Percentiles rank a stretch among this genome's conserved stretches.
phyloP scores from a whole-genome alignment of 2,888 invertebrate species.

The Drosophila engyochracea region DNA sequence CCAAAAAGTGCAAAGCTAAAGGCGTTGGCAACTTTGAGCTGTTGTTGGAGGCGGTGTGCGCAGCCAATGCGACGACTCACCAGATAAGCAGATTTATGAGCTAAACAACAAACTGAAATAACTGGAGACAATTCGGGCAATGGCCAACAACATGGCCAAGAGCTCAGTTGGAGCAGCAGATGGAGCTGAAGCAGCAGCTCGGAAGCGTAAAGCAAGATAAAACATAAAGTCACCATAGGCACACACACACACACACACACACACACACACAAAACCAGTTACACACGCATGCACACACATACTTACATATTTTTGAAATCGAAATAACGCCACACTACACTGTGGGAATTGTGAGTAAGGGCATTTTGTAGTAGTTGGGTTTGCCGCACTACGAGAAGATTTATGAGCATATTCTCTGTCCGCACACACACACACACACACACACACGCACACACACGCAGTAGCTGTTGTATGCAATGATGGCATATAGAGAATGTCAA shows the following conservation, averaged over 20 bases:
- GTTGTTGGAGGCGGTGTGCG: slow-evolving; percentile 50
- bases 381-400: slow-evolving; percentile 55
- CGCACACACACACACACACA: slow-evolving; percentile 34
- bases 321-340: slow-evolving; percentile 50
- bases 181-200: slow-evolving; percentile 40
- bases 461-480: slow-evolving; percentile 38
- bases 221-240: slow-evolving; percentile 64
- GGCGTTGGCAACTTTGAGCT: slow-evolving; percentile 45
- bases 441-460: slow-evolving; percentile 8
- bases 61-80: slow-evolving; percentile 64
- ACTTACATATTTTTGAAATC: slow-evolving; percentile 45
- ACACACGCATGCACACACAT: slow-evolving; percentile 45
- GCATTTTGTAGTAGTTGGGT: not conserved
- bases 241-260: slow-evolving; percentile 39
- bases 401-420: slow-evolving; percentile 70
- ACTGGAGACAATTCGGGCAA: slow-evolving; percentile 64
- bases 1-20: slow-evolving; percentile 17
- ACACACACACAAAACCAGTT: not conserved
- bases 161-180: slow-evolving; percentile 35
- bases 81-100: slow-evolving; percentile 79
- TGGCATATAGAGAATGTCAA: slow-evolving; percentile 59
- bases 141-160: slow-evolving; percentile 38
- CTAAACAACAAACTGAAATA: slow-evolving; percentile 80
- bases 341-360: not conserved
- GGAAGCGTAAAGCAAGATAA: slow-evolving; percentile 80